Evolutionary conservation across 35 echinoderm and acorn worm genomes (phyloP).

Genomic region (Strongylocentrotus purpuratus): DNA sequence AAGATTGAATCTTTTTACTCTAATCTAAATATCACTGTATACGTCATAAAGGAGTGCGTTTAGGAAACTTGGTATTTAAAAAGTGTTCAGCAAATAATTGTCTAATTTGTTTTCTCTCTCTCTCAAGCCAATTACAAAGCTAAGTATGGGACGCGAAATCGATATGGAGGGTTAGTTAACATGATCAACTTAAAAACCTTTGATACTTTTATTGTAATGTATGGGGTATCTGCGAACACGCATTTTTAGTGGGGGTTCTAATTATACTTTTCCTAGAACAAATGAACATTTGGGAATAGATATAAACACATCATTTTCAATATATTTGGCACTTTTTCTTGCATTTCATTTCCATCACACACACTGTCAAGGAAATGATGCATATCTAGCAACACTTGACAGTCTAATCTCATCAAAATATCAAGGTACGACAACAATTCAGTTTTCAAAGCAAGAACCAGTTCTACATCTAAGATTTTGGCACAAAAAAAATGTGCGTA

Average conservation of each 20-base stretch:
- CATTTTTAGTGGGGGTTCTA: not conserved
- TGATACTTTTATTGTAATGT: not conserved
- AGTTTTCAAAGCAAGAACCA: not conserved
- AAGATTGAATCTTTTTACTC: not conserved
- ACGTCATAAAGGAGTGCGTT: not conserved
- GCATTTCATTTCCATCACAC: not conserved
- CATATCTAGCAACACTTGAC: not conserved
- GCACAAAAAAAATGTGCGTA: not conserved
- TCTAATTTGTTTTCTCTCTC: not conserved
- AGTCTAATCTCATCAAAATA: not conserved
- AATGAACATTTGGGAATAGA: not conserved
- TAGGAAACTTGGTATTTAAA: not conserved
- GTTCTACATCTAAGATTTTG: not conserved
- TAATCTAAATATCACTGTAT: not conserved
- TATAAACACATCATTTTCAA: not conserved
- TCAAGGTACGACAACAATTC: not conserved
- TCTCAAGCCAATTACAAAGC: not conserved
- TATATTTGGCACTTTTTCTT: slow-evolving; percentile 12
- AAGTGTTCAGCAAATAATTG: not conserved
- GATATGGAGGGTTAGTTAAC: not conserved
- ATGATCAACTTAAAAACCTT: not conserved
- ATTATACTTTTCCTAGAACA: not conserved
- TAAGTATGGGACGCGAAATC: not conserved
- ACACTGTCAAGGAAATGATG: not conserved
- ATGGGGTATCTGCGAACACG: not conserved